Evolutionary conservation across 2,888 invertebrate genomes (phyloP).

Genomic region (Alcis repandata): DNA sequence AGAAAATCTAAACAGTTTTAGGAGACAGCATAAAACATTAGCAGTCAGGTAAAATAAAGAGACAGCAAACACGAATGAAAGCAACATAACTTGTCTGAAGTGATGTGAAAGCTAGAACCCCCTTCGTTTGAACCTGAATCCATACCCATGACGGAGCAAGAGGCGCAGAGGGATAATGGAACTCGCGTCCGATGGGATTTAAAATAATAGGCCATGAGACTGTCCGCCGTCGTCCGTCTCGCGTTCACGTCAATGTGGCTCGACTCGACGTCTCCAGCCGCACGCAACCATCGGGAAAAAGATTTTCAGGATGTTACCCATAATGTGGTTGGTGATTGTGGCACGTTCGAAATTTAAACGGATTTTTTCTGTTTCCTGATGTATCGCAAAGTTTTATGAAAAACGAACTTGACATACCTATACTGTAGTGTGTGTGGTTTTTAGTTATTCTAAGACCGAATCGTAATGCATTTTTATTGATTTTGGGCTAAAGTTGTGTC

Average conservation of each 20-base stretch:
- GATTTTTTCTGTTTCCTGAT: not conserved
- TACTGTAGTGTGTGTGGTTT: too few relatives aligned
- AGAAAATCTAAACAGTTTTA: too few relatives aligned
- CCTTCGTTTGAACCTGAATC: conserved; percentile 15
- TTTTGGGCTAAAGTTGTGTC: too few relatives aligned
- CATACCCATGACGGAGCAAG: conserved; percentile 31
- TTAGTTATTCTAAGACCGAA: too few relatives aligned
- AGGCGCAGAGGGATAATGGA: conserved; percentile 69
- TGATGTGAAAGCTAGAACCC: conserved; percentile 2
- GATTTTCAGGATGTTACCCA: conserved; percentile 34
- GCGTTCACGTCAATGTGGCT: conserved; percentile 57
- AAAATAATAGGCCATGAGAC: conserved; percentile 73
- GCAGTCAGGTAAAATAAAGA: too few relatives aligned
- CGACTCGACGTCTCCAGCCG: conserved; percentile 53
- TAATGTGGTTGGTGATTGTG: conserved; percentile 28
- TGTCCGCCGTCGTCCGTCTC: conserved; percentile 59
- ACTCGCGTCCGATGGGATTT: conserved; percentile 76
- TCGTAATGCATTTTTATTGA: too few relatives aligned
- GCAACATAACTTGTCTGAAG: too few relatives aligned
- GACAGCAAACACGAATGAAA: too few relatives aligned
- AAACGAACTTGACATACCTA: too few relatives aligned
- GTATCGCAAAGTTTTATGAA: too few relatives aligned
- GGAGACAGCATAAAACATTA: too few relatives aligned
- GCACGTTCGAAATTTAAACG: conserved; percentile 11
- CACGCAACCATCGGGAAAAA: conserved; percentile 32